phyloP scores from a whole-genome alignment of 1,140 invertebrate species.

The Drosophila auraria region DNA sequence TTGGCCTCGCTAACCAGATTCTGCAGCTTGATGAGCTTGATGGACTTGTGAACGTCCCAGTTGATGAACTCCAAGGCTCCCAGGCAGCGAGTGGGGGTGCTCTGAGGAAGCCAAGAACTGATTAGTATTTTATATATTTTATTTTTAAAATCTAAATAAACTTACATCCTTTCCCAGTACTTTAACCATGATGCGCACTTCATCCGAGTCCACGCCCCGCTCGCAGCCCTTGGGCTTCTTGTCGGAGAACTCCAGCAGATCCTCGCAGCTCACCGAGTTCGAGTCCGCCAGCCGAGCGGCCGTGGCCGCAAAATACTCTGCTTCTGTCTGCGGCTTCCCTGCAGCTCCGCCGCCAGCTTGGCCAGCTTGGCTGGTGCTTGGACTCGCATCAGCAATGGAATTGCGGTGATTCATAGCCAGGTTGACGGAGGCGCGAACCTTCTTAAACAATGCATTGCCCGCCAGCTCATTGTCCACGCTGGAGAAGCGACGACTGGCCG shows the following conservation, averaged over 20 bases:
- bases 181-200: constrained; percentile 96
- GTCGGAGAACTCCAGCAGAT: constrained; percentile 95
- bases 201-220: constrained; percentile 94
- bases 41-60: constrained; percentile 95
- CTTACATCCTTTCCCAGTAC: constrained; percentile 93
- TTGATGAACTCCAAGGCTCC: constrained; percentile 92
- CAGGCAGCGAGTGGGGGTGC: constrained; percentile 92
- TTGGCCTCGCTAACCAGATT: constrained; percentile 86
- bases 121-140: background rate
- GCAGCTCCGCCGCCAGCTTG: constrained; percentile 9
- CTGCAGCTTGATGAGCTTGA: constrained; percentile 93
- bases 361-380: constrained; percentile 6
- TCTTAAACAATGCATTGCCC: constrained; percentile 84
- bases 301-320: constrained; percentile 75
- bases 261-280: constrained; percentile 96
- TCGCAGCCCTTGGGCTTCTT: constrained; percentile 93
- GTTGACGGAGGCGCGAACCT: constrained; percentile 82
- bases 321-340: constrained; percentile 67
- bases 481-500: constrained; percentile 28
- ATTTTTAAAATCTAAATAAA: background rate
- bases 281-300: constrained; percentile 81
- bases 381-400: constrained; percentile 26
- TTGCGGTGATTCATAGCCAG: constrained; percentile 66
- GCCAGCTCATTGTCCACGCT: constrained; percentile 78
- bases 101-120: constrained; percentile 86